Percentiles rank a stretch among this genome's conserved stretches.
Evolutionary conservation across 2,797 vertebrate genomes (phyloP).

Genomic region (Urosaurus nigricauda): DNA sequence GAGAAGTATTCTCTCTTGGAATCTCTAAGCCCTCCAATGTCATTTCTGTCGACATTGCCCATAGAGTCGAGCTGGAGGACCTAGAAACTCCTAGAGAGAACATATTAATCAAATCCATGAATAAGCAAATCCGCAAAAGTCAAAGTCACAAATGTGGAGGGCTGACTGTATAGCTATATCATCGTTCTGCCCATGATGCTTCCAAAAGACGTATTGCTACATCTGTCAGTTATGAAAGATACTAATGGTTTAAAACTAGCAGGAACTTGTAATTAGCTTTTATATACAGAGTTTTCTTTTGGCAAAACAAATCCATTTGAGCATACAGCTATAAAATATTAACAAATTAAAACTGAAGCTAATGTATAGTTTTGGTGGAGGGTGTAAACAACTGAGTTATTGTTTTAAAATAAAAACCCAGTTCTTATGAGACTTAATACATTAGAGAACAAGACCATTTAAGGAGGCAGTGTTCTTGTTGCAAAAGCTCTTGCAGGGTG

Average conservation of each 20-base stretch:
- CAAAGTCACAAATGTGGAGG: no score
- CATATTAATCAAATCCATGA: no score
- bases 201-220: background rate
- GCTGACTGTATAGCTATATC: no score
- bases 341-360: background rate
- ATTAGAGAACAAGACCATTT: slow-evolving; percentile 27
- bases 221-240: background rate
- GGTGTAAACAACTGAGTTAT: background rate
- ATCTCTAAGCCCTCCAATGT: no score
- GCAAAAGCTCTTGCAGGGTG: slow-evolving; percentile 18
- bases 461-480: slow-evolving; percentile 4
- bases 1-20: no score
- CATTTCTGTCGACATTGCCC: no score
- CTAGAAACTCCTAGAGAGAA: no score
- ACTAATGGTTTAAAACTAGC: background rate
- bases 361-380: background rate
- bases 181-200: background rate
- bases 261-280: background rate
- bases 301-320: background rate
- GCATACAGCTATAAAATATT: background rate
- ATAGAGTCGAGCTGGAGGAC: no score
- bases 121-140: no score
- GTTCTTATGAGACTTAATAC: slow-evolving; percentile 27
- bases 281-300: background rate
- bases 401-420: background rate